phyloP scores from a whole-genome alignment of 2,888 invertebrate genomes.

The Unio pictorum region DNA sequence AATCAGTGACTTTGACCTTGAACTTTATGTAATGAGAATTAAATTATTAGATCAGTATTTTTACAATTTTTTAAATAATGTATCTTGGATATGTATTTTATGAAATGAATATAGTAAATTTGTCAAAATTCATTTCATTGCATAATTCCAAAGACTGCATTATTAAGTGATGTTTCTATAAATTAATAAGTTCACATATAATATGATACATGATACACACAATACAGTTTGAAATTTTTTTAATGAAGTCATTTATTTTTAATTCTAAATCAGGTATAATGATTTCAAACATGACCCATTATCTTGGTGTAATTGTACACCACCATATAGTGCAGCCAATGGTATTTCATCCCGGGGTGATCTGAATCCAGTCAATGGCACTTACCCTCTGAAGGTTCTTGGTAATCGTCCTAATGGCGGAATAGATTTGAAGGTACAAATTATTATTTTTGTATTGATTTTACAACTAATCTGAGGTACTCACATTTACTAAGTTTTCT shows the following conservation, averaged over 20 bases:
- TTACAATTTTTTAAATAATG: no score
- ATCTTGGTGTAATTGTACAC: conserved; percentile 79
- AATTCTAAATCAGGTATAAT: conserved; percentile 76
- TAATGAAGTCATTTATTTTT: conserved; percentile 2
- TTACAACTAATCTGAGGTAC: no score
- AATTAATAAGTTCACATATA: conserved; percentile 3
- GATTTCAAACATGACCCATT: conserved; percentile 81
- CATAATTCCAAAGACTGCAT: no score
- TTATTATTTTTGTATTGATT: not conserved
- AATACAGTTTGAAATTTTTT: not conserved
- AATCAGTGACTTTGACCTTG: no score
- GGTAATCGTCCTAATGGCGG: conserved; percentile 81
- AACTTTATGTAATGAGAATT: no score
- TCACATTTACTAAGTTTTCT: no score
- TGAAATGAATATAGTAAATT: no score
- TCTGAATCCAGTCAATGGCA: conserved; percentile 81
- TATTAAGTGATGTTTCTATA: not conserved
- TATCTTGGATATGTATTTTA: no score
- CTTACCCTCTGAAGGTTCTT: conserved; percentile 80
- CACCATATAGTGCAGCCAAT: conserved; percentile 83
- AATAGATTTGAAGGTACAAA: conserved; percentile 79
- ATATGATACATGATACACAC: not conserved
- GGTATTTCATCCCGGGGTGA: conserved; percentile 82
- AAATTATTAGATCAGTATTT: no score
- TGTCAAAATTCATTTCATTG: no score